A percentile compares a stretch with the other conserved stretches of the same genome.
phyloP scores from a whole-genome alignment of 2,888 invertebrate species.

The Pilophorus perplexus region DNA sequence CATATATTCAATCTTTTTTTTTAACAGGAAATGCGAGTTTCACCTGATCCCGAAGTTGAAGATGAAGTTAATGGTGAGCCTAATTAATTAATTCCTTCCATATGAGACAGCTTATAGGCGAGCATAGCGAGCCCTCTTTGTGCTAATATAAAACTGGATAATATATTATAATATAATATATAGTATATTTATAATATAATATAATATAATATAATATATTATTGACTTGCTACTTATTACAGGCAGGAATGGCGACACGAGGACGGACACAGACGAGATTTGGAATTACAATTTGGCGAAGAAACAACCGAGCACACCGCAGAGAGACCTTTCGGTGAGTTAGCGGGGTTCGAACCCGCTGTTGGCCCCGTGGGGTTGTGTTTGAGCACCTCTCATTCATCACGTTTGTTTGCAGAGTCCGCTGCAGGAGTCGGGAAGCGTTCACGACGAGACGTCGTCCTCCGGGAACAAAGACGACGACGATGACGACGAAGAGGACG shows the following conservation, averaged over 20 bases:
- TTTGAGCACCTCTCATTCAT: too few species aligned
- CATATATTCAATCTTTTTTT: too few species aligned
- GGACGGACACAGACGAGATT: conserved; percentile 32
- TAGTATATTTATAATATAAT: too few species aligned
- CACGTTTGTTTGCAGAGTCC: conserved; percentile 59
- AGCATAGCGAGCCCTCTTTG: too few species aligned
- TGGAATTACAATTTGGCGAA: conserved; percentile 31
- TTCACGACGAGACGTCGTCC: conserved; percentile 84
- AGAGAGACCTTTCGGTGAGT: conserved; percentile 46
- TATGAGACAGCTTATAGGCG: too few species aligned
- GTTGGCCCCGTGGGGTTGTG: too few species aligned
- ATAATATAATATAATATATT: too few species aligned
- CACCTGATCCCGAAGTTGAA: conserved; percentile 43
- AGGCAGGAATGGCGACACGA: conserved; percentile 43
- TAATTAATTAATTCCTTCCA: too few species aligned
- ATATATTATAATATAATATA: too few species aligned
- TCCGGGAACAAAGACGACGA: conserved; percentile 84
- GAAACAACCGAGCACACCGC: conserved; percentile 39
- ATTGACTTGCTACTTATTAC: too few species aligned
- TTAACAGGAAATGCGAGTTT: conserved; percentile 43
- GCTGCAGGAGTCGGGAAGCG: conserved; percentile 63
- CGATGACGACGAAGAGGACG: conserved; percentile 86
- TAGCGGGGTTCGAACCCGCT: not conserved
- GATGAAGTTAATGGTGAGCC: conserved; percentile 37
- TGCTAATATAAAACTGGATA: too few species aligned